Evolutionary conservation across 64 coral and sea anemone species (phyloP).

Genomic region (Catalaphyllia jardinei): DNA sequence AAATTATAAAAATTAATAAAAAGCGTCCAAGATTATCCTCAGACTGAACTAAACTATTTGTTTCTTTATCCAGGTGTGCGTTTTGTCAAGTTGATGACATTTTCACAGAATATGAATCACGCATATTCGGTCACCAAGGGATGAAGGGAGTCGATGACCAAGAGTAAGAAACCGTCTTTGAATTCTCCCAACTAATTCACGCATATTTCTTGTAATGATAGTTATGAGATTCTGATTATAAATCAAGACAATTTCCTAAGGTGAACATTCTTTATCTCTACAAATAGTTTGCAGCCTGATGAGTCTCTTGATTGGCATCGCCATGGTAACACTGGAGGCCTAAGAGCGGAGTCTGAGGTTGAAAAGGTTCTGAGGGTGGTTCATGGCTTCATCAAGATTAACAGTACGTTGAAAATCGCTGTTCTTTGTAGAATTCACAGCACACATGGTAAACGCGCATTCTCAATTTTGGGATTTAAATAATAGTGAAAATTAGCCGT

Average conservation of each 20-base stretch:
- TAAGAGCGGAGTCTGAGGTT: conserved; percentile 83
- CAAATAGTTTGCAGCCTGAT: not conserved
- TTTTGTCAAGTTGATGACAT: conserved; percentile 89
- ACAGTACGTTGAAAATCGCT: conserved; percentile 52
- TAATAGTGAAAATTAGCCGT: not conserved
- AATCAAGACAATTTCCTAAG: not conserved
- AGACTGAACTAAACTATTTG: not conserved
- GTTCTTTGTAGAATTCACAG: too few relatives aligned
- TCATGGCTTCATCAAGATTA: conserved; percentile 62
- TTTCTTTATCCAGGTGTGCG: conserved; percentile 56
- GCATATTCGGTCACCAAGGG: conserved; percentile 93
- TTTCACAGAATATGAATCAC: conserved; percentile 89
- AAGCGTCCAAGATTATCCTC: too few relatives aligned
- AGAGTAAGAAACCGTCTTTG: conserved; percentile 1
- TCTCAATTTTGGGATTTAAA: not conserved
- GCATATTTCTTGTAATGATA: not conserved
- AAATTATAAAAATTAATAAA: too few relatives aligned
- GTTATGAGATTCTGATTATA: not conserved
- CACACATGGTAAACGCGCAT: not conserved
- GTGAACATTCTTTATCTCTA: not conserved
- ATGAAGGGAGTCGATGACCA: conserved; percentile 64
- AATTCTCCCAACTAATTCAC: not conserved
- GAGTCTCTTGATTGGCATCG: conserved; percentile 68
- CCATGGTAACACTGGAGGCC: conserved; percentile 86
- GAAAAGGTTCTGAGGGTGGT: conserved; percentile 82